A percentile compares a stretch with the other conserved stretches of the same genome.
Evolutionary conservation across 1,140 invertebrate genomes (phyloP).

Genomic region (Myzus persicae): DNA sequence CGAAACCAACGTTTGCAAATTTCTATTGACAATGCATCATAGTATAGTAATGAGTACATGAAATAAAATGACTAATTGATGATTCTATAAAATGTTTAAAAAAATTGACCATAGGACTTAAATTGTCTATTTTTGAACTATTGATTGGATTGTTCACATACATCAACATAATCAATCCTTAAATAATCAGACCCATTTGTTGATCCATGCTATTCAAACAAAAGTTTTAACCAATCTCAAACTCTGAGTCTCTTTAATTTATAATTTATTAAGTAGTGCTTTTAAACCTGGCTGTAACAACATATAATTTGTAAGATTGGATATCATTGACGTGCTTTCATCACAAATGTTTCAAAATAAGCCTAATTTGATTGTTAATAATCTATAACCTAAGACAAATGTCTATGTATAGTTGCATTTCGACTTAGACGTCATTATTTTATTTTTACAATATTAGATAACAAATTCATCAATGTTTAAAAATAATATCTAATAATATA

Average conservation of each 20-base stretch:
- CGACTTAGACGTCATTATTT: too few relatives aligned
- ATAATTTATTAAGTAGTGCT: not conserved
- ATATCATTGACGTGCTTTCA: not conserved
- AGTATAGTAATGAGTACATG: not conserved
- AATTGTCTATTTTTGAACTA: not conserved
- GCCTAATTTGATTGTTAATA: not conserved
- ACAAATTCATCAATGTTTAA: not conserved
- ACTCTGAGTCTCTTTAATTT: not conserved
- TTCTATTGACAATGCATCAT: not conserved
- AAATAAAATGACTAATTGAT: not conserved
- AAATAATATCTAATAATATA: not conserved
- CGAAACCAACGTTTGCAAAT: not conserved
- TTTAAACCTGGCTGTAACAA: not conserved
- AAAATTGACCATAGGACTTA: not conserved
- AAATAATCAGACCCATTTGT: not conserved
- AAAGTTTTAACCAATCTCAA: not conserved
- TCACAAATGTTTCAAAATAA: not conserved
- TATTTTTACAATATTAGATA: not conserved
- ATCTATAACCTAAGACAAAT: not conserved
- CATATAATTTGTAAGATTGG: not conserved
- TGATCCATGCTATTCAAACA: not conserved
- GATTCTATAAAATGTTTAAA: not conserved
- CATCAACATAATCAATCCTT: not conserved
- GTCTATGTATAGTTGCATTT: not conserved
- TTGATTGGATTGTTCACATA: not conserved